Evolutionary conservation across 1,140 invertebrate species (phyloP).

Genomic region (Drosophila dunni): DNA sequence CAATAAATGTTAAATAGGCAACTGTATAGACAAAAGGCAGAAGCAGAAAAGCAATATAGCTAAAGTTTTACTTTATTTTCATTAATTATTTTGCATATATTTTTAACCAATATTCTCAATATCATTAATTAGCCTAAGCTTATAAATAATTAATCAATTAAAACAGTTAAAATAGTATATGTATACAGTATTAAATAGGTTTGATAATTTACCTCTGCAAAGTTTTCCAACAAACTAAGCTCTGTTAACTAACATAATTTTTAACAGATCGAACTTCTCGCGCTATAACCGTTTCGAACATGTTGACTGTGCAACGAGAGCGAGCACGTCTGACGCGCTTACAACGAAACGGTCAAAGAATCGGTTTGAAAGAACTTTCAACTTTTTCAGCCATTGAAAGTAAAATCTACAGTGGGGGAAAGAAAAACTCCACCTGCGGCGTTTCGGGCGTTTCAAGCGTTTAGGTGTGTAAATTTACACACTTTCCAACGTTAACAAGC

Average conservation of each 20-base stretch:
- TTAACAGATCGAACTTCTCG: slow-evolving; percentile 26
- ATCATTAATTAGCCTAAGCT: no score
- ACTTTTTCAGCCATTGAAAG: slow-evolving; percentile 59
- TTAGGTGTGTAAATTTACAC: slow-evolving; percentile 75
- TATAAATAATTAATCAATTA: no score
- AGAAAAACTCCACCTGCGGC: slow-evolving; percentile 50
- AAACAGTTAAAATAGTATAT: no score
- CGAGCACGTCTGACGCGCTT: background rate
- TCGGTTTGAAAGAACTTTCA: slow-evolving; percentile 17
- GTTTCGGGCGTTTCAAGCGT: background rate
- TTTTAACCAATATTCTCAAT: no score
- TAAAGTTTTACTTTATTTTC: no score
- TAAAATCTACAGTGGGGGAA: slow-evolving; percentile 49
- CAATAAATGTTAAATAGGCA: no score
- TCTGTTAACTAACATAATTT: background rate
- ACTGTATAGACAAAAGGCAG: no score
- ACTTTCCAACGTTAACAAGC: slow-evolving; percentile 73
- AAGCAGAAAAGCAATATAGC: no score
- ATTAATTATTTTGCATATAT: no score
- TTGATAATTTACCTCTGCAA: no score
- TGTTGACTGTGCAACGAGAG: slow-evolving; percentile 28
- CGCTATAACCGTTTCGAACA: slow-evolving; percentile 29
- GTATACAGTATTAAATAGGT: no score
- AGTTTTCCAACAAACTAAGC: background rate
- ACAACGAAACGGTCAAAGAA: slow-evolving; percentile 7